Conservation (phyloP, 2,113 vertebrate species). For the Hippocampus guttulatus region DNA sequence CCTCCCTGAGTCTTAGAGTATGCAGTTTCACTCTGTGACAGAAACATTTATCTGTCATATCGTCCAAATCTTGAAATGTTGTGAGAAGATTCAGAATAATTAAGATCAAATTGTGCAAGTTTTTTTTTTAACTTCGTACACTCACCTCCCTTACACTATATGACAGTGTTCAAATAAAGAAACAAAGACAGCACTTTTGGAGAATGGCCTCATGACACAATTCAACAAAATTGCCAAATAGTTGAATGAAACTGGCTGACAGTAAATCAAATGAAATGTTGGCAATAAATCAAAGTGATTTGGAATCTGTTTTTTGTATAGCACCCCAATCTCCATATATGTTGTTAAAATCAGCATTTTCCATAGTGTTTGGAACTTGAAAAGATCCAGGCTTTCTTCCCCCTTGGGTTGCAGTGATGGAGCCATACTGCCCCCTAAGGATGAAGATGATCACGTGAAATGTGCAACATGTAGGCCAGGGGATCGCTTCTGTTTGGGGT, state of each 20-base stretch:
- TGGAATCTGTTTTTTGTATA: too few species aligned
- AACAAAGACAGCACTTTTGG: too few species aligned
- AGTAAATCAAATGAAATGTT: background rate
- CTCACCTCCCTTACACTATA: background rate
- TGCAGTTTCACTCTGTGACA: background rate
- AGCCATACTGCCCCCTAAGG: conserved; percentile 65
- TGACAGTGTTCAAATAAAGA: background rate
- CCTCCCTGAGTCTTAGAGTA: background rate
- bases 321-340: background rate
- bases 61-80: background rate
- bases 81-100: background rate
- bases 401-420: conserved; percentile 8
- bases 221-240: too few species aligned
- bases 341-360: conserved; percentile 37
- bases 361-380: conserved; percentile 21
- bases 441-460: background rate
- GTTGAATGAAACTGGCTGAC: too few species aligned
- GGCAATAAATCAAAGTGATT: background rate
- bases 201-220: too few species aligned
- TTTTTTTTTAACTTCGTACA: background rate
- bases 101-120: too few species aligned
- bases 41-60: background rate
- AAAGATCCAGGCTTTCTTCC: conserved; percentile 9
- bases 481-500: background rate
- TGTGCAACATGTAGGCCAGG: background rate